A percentile compares a stretch with the other conserved stretches of the same genome.
phyloP scores from a whole-genome alignment of 2,113 vertebrate species.

The Chionis minor region DNA sequence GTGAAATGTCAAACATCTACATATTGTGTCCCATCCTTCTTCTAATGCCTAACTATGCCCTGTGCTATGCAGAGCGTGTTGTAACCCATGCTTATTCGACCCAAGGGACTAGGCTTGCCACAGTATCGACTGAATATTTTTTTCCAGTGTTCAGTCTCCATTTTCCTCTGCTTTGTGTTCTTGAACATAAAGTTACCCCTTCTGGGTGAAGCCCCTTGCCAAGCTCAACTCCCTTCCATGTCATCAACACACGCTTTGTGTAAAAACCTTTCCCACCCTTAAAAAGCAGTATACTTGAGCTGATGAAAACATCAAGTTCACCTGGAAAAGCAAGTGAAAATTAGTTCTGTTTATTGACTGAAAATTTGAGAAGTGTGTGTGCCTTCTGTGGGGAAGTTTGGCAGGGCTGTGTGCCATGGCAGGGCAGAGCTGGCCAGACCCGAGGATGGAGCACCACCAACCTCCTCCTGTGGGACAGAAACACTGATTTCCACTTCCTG shows the following conservation, averaged over 20 bases:
- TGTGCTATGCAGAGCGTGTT: neutral
- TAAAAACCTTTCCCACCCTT: neutral
- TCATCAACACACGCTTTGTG: neutral
- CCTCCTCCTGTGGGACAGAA: neutral
- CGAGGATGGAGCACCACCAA: rapidly evolving
- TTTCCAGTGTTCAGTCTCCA: neutral
- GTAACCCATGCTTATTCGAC: neutral
- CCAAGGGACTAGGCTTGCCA: neutral
- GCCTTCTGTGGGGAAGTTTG: rapidly evolving
- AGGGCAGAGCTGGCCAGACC: neutral
- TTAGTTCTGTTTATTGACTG: neutral
- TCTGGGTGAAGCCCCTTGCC: neutral
- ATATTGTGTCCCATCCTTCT: neutral
- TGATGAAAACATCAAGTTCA: neutral
- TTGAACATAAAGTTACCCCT: neutral
- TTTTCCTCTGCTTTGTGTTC: neutral
- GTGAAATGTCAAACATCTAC: neutral
- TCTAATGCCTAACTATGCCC: neutral
- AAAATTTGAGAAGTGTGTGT: rapidly evolving
- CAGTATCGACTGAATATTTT: neutral
- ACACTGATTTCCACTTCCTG: neutral
- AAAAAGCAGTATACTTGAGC: neutral
- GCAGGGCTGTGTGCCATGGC: rapidly evolving
- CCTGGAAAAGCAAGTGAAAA: neutral
- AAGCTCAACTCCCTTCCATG: neutral